Evolutionary conservation across 2,797 vertebrate genomes (phyloP), one percentile per base, ranked within the genome.

Genomic region (Poeciliopsis presidionis): DNA sequence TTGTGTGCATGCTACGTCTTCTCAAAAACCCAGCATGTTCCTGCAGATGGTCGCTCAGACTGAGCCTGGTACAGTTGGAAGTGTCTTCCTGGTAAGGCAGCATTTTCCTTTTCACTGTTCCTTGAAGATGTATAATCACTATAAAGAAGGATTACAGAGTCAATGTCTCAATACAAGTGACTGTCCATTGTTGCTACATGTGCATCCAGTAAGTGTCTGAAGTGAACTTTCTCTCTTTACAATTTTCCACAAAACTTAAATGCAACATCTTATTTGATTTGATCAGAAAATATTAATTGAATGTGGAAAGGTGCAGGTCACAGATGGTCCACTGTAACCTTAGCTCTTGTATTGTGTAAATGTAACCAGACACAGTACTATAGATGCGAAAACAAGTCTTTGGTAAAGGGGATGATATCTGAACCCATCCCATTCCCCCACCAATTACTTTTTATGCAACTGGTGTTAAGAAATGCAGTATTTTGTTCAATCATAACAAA

Each of bases 401-500:
- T 67, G 18, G 0, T 76, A 0, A 69, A 36, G 18, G 73, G 28
- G 73, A 57, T 14, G 28, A 61, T 63, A 30, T 63, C 7, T 51
- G 12, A 59, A 25, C 18, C 22, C 11, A 18, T 51, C n/a, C 8
- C 28, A 45, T 14, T 61, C 4, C 2, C 43, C 53, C 36, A 61
- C 36, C 9, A 28, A 22, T 5, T 61, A 47, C 51, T 45, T 20
- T 9, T 53, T 45, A 30, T n/a, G 14, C 36, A 46, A 59, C 7
- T 59, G 5, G 22, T 36, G 39, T 67, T 63, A 4, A 49, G 47
- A 49, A 76, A 61, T 16, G 46, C 20, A 28, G 22, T 4, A 47
- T 30, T 59, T 71, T 12, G 20, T 59, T 70, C 36, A 76, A 72
- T 36, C 20, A 36, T 14, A 82, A 78, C 13, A 74, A 46, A 74